phyloP scores from a whole-genome alignment of 2,113 vertebrate species.

The Cygnus buccinator region DNA sequence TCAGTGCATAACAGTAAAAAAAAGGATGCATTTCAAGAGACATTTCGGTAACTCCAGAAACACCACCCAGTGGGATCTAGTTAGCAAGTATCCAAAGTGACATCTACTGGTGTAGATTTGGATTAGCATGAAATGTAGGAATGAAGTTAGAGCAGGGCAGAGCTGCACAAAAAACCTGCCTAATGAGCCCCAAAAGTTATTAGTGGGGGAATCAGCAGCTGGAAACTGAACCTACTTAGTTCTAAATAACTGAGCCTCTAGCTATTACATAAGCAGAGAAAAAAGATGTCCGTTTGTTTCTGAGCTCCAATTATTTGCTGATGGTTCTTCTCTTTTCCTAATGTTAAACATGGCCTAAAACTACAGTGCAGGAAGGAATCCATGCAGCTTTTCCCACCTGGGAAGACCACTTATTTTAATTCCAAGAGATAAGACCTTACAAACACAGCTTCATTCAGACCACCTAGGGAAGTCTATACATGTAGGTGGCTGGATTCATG shows the following conservation, averaged over 20 bases:
- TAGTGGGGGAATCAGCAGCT: background rate
- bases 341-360: background rate
- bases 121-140: background rate
- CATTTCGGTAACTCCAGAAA: background rate
- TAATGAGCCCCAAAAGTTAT: background rate
- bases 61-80: background rate
- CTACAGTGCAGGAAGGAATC: background rate
- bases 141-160: background rate
- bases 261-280: background rate
- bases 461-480: background rate
- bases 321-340: background rate
- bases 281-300: background rate
- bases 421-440: background rate
- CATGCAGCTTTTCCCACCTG: background rate
- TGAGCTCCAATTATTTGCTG: background rate
- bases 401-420: background rate
- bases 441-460: background rate
- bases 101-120: constrained; percentile 15
- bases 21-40: background rate
- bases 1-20: background rate
- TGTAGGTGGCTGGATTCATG: background rate
- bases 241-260: background rate
- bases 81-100: constrained; percentile 43
- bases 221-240: background rate
- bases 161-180: background rate